A percentile compares a stretch with the other conserved stretches of the same genome.
phyloP scores from a whole-genome alignment of 2,113 vertebrate genomes.

The Thermophis baileyi region DNA sequence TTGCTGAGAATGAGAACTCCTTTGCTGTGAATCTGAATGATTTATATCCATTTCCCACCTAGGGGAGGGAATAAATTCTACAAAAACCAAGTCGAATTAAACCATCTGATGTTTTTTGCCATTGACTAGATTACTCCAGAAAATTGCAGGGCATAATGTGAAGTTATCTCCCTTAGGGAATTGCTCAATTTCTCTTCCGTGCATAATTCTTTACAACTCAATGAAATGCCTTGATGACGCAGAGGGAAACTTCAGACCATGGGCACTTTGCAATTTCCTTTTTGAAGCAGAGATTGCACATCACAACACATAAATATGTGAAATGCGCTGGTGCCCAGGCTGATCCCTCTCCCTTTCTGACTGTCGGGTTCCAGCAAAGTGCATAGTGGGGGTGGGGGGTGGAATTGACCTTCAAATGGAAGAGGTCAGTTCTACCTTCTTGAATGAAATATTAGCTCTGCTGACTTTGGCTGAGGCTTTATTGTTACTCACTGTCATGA shows the following conservation, averaged over 20 bases:
- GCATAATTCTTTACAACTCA: not conserved
- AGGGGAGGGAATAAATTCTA: not conserved
- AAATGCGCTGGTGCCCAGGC: not conserved
- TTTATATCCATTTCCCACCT: not conserved
- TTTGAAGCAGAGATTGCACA: not conserved
- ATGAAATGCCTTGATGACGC: not conserved
- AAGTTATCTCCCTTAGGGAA: not conserved
- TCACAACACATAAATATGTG: not conserved
- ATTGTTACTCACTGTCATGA: constrained; percentile 61
- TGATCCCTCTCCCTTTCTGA: not conserved
- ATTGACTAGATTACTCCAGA: not conserved
- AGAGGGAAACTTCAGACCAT: not conserved
- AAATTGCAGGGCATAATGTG: not conserved
- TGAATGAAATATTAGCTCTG: constrained; percentile 33
- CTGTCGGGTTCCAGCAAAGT: not conserved
- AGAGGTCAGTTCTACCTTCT: constrained; percentile 36
- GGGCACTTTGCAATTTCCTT: not conserved
- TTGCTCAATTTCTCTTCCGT: not conserved
- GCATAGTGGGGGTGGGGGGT: too few relatives aligned
- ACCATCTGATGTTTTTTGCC: not conserved
- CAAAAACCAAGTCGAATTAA: not conserved
- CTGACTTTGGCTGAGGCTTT: constrained; percentile 55
- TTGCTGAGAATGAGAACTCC: not conserved
- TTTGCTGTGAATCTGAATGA: not conserved
- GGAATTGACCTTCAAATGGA: constrained; percentile 29